These are phyloP conservation scores for Poecile montanus DNA, from an alignment of 2,797 vertebrate genomes.

Conservation along the genomic window DNA sequence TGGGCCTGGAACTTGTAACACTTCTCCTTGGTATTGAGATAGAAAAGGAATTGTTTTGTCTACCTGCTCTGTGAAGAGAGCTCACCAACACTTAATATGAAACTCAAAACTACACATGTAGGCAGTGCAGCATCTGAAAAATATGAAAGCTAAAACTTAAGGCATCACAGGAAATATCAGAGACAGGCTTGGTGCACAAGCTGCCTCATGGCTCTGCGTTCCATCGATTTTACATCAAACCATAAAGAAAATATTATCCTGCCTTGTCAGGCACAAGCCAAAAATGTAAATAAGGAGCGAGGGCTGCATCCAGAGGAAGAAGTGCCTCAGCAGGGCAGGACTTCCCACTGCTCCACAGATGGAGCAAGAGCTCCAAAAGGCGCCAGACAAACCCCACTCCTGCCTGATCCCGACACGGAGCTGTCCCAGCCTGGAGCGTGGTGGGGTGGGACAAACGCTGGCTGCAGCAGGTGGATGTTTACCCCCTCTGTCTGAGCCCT, in stretches of 20 bases:
- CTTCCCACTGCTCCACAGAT: neutral
- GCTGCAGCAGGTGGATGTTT: neutral
- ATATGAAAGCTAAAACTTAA: too few species aligned
- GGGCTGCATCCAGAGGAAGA: neutral
- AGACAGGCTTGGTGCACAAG: neutral
- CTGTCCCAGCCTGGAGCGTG: fast-evolving
- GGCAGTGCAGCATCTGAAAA: too few species aligned
- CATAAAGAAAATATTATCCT: neutral
- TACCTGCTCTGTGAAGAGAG: too few species aligned
- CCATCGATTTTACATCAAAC: neutral
- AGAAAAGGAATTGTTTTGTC: too few species aligned
- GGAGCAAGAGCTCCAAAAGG: neutral
- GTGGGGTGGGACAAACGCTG: neutral
- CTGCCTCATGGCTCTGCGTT: fast-evolving
- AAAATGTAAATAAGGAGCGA: neutral
- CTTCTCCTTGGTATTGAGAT: too few species aligned
- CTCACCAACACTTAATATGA: too few species aligned
- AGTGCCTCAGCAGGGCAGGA: neutral
- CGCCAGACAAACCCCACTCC: fast-evolving
- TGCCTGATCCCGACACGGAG: fast-evolving
- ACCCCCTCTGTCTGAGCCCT: neutral
- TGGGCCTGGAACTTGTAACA: too few species aligned
- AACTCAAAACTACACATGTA: too few species aligned
- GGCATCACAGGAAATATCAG: too few species aligned
- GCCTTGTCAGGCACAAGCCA: neutral